phyloP scores from a whole-genome alignment of 2,888 invertebrate genomes.

The Sarcophaga subvicina region DNA sequence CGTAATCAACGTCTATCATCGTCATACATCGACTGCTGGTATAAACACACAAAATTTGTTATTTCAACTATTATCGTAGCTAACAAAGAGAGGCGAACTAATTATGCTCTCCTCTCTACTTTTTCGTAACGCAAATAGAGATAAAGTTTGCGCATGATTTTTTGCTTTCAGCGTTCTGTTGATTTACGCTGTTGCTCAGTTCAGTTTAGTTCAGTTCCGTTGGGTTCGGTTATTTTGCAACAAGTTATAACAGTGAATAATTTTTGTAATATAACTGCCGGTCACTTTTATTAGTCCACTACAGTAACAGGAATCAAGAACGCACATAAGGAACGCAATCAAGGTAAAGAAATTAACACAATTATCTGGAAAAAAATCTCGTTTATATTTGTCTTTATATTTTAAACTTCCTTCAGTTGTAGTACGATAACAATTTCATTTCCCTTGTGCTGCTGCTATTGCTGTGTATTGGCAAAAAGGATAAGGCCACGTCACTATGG shows the following conservation, averaged over 20 bases:
- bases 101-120: not conserved
- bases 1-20: not conserved
- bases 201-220: not conserved
- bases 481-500: conserved; percentile 82
- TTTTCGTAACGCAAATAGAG: not conserved
- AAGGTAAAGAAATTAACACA: conserved; percentile 34
- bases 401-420: conserved; percentile 15
- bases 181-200: conserved; percentile 8
- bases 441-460: conserved; percentile 24
- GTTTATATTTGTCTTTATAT: conserved; percentile 14
- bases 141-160: conserved; percentile 61
- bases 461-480: conserved; percentile 55
- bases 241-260: conserved; percentile 64
- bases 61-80: not conserved
- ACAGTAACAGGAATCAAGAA: conserved; percentile 16
- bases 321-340: conserved; percentile 14
- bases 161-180: conserved; percentile 36
- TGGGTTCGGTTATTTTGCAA: conserved; percentile 53
- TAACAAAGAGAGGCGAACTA: not conserved
- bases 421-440: conserved; percentile 36
- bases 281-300: conserved; percentile 22
- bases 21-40: not conserved
- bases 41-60: conserved; percentile 9
- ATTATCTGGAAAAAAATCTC: conserved; percentile 32
- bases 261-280: conserved; percentile 31